Evolutionary conservation across 2,797 vertebrate species (phyloP).

Genomic region (Agapornis canus): DNA sequence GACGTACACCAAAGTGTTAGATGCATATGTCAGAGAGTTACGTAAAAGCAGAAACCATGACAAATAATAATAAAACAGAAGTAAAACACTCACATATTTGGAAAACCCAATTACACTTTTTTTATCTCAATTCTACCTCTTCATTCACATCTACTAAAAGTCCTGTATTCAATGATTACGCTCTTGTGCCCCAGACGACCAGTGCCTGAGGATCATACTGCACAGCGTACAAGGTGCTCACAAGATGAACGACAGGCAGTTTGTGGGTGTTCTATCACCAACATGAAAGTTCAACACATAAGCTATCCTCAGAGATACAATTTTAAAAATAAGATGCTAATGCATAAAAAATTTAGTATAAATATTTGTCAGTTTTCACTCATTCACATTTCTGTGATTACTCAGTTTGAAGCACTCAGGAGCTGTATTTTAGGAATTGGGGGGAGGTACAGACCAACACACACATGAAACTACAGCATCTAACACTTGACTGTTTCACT

Average conservation of each 20-base stretch:
- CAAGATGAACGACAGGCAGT: neutral
- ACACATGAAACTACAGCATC: neutral
- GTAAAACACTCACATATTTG: neutral
- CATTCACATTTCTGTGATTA: neutral
- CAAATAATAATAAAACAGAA: neutral
- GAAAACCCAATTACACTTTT: neutral
- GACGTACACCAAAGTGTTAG: neutral
- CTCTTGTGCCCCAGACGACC: neutral
- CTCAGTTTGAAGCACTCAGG: neutral
- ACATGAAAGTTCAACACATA: neutral
- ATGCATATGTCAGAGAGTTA: neutral
- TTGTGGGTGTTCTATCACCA: neutral
- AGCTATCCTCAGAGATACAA: neutral
- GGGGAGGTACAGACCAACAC: neutral
- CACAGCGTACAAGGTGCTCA: neutral
- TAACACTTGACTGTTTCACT: fast-evolving
- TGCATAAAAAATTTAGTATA: neutral
- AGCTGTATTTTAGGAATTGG: neutral
- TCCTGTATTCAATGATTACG: neutral
- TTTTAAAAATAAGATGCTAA: neutral
- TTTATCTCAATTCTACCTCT: neutral
- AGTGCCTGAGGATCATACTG: neutral
- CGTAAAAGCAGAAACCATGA: neutral
- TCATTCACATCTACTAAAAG: fast-evolving
- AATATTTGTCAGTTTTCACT: constrained; percentile 1